Conservation (phyloP, 2,888 invertebrate genomes). For the Asteroscopus sphinx region DNA sequence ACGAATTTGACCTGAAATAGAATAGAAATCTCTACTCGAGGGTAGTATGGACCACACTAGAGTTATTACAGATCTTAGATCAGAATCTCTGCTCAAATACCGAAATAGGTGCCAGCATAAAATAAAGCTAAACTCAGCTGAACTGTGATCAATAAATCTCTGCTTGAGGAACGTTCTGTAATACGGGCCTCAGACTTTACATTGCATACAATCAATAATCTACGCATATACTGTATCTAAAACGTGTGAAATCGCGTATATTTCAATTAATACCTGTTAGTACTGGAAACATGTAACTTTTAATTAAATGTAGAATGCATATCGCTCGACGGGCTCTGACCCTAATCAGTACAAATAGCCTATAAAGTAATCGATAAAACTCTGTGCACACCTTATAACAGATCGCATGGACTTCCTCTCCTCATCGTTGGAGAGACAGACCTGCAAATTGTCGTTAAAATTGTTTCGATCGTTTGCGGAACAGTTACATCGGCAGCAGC, state of each 20-base stretch:
- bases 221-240: conserved; percentile 50
- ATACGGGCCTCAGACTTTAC: no score
- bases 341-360: conserved; percentile 55
- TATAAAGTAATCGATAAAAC: conserved; percentile 68
- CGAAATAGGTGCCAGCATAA: no score
- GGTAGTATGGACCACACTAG: no score
- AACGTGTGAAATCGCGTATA: conserved; percentile 48
- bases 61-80: no score
- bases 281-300: conserved; percentile 57
- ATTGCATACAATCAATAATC: conserved; percentile 47
- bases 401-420: conserved; percentile 91
- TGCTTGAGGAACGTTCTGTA: no score
- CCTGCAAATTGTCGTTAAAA: conserved; percentile 87
- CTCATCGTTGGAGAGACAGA: conserved; percentile 87
- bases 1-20: no score
- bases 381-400: conserved; percentile 91
- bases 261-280: conserved; percentile 61
- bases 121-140: no score
- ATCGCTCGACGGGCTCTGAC: conserved; percentile 54
- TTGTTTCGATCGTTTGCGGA: conserved; percentile 71
- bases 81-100: no score
- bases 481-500: conserved; percentile 87
- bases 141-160: no score
- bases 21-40: no score
- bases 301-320: conserved; percentile 62